Percentiles rank a stretch among this genome's conserved stretches.
Conservation (phyloP, 1,140 invertebrate species). For the Cydia pomonella region DNA sequence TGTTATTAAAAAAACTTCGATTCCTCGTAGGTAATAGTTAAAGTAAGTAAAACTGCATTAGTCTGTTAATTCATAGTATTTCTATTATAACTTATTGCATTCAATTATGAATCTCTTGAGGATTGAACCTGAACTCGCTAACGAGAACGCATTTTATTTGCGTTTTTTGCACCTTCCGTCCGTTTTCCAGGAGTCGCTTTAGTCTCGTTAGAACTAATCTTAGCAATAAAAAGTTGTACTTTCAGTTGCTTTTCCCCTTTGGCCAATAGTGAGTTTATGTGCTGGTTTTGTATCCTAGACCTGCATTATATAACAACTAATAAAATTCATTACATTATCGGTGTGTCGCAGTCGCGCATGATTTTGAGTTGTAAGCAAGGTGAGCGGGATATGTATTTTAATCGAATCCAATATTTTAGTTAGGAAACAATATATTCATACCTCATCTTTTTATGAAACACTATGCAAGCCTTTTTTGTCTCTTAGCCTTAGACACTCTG, state of each 20-base stretch:
- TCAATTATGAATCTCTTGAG: neutral
- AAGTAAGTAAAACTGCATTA: neutral
- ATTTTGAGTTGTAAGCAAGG: too few species aligned
- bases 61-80: neutral
- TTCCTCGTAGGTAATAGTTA: too few species aligned
- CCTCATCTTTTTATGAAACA: neutral
- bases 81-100: neutral
- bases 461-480: neutral
- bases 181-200: neutral
- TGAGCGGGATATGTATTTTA: too few species aligned
- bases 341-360: too few species aligned
- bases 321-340: too few species aligned
- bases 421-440: too few species aligned
- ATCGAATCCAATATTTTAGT: too few species aligned
- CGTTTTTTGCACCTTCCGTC: neutral
- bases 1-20: too few species aligned
- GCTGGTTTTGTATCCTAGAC: neutral
- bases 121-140: neutral
- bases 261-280: neutral
- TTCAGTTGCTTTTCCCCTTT: neutral
- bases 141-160: constrained; percentile 17
- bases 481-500: neutral
- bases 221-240: neutral
- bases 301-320: neutral
- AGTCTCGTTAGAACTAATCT: neutral